These are phyloP conservation scores for Hydrotaea cyrtoneurina DNA, from an alignment of 2,888 invertebrate species.

Conservation along the genomic window DNA sequence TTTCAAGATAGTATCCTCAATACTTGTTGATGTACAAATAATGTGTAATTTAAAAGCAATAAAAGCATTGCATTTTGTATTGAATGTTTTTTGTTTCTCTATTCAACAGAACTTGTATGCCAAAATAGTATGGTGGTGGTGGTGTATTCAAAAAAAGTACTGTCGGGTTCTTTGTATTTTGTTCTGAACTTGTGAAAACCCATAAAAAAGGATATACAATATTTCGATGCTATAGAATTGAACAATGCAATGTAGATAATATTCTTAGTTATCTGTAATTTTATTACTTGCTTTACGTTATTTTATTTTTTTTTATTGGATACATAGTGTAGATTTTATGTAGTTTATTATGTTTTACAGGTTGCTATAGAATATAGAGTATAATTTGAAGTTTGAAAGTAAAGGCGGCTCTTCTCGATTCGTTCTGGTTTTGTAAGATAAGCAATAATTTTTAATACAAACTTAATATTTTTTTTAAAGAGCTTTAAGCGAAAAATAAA, in stretches of 20 bases:
- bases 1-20: constrained; percentile 53
- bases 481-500: constrained; percentile 26
- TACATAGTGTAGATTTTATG: constrained; percentile 5
- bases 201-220: neutral
- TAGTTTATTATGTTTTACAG: neutral
- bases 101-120: constrained; percentile 18
- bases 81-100: constrained; percentile 16
- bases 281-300: neutral
- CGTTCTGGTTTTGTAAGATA: neutral
- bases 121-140: neutral
- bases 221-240: neutral
- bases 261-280: neutral
- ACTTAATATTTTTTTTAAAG: neutral
- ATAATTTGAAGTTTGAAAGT: constrained; percentile 44
- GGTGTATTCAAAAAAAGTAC: constrained; percentile 8
- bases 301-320: neutral
- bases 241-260: neutral
- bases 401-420: constrained; percentile 53
- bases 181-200: neutral
- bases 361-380: neutral
- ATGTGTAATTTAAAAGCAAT: constrained; percentile 70
- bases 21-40: constrained; percentile 71
- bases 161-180: neutral
- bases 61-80: constrained; percentile 72
- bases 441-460: constrained; percentile 3